Evolutionary conservation across 2,113 vertebrate genomes (phyloP).

Genomic region (Psophia crepitans): DNA sequence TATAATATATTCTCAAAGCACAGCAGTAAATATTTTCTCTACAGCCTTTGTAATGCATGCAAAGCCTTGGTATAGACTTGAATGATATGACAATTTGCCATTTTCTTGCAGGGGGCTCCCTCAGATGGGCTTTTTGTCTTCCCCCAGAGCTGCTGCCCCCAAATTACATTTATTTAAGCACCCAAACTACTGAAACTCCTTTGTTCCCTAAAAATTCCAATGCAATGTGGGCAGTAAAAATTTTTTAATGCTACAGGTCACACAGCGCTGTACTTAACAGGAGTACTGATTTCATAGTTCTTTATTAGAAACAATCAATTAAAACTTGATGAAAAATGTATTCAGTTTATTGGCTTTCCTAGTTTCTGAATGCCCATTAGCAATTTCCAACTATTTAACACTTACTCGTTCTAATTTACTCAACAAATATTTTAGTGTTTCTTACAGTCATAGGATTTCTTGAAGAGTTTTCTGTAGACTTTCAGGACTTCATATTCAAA

Average conservation of each 20-base stretch:
- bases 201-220: background rate
- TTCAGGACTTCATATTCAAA: background rate
- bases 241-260: background rate
- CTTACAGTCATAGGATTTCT: background rate
- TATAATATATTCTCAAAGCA: background rate
- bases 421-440: background rate
- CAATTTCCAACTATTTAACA: background rate
- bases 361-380: background rate
- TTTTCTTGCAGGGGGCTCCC: background rate
- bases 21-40: background rate
- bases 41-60: background rate
- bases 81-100: background rate
- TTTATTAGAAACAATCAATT: background rate
- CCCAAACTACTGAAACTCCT: background rate
- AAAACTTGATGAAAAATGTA: background rate
- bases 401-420: background rate
- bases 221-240: background rate
- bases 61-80: background rate
- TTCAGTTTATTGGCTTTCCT: background rate
- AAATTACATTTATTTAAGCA: background rate
- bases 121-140: background rate
- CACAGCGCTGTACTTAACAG: background rate
- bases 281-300: background rate
- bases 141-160: rapidly evolving
- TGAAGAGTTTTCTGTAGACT: background rate